Evolutionary conservation across 2,888 invertebrate species (phyloP).

Genomic region (Chouioia cunea): DNA sequence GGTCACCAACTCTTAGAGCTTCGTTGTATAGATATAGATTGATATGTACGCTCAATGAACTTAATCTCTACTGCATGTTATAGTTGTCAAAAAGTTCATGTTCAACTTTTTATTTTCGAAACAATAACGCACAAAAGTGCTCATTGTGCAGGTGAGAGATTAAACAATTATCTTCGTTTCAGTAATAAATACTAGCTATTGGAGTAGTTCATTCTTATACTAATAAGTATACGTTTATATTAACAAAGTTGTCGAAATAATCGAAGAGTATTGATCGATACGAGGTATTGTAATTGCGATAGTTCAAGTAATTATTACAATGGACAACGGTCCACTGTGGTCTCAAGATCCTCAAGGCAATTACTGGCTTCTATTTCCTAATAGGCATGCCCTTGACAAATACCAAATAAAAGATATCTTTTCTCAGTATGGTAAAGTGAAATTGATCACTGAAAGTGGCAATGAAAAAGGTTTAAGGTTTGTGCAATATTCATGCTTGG

Average conservation of each 20-base stretch:
- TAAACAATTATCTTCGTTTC: no score
- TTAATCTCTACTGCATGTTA: no score
- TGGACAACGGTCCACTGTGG: constrained; percentile 28
- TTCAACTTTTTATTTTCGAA: no score
- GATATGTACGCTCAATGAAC: no score
- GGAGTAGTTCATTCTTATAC: no score
- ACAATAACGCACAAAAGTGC: no score
- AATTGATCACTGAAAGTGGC: constrained; percentile 45
- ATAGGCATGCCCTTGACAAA: constrained; percentile 43
- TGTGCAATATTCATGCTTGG: constrained; percentile 49
- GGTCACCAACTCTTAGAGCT: no score
- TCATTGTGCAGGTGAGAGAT: no score
- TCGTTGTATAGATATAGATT: no score
- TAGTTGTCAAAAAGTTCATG: no score
- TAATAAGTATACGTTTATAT: not conserved
- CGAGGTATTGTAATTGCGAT: no score
- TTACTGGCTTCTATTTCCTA: constrained; percentile 49
- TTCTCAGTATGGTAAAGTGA: constrained; percentile 53
- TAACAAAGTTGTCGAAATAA: not conserved
- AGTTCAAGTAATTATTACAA: constrained; percentile 12
- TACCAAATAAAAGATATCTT: constrained; percentile 52
- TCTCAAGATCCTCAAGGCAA: constrained; percentile 29
- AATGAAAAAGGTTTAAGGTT: constrained; percentile 53
- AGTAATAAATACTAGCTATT: no score
- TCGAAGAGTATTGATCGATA: not conserved